Base-by-base conservation (phyloP, 2,888 invertebrate species). In the Stegophylla sp. region DNA sequence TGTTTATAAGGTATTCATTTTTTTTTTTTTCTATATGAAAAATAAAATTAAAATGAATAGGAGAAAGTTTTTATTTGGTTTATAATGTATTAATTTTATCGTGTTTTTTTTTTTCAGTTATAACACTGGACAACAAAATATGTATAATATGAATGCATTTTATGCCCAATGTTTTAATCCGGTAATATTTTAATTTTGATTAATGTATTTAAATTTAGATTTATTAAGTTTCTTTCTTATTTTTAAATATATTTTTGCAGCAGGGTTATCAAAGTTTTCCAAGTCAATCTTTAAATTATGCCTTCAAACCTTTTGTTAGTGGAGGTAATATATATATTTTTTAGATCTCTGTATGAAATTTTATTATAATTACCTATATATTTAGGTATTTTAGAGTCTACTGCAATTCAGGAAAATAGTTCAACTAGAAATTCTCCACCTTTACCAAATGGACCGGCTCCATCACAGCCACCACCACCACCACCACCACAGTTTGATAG, bases 401-500 rank as follows among this genome's bases (percentile, higher is more conserved):
- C 64, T 4, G 3, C 15, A 53, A 12, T 28, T n/a, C 63, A 77
- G 12, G 56, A 81, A 15, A 67, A 34, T 15, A 77, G 82, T 34
- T 82, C 81, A 17, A 86, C 87, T 83, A 86, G 86, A 66, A 87
- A 87, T 83, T 86, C 88, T 82, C 89, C 90, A 23, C 90, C 90
- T 82, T 86, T 90, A 82, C 91, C 91, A 23, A 88, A 90, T 61
- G 89, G 89, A 73, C 89, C 90, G 71, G 89, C 89, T 82, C 89
- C 85, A 45, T 83, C 84, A 10, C 84, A 84, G 12, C 84, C 84
- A 1, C 28, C 45, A 41, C 28, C n/a, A 0, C 84, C 84, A 1
- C 28, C 45, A 41, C 28, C n/a, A 0, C 61, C 71, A 48, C 61
- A 71, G 20, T 79, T 79, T 43, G 69, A 43, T 53, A 43, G 17